Evolutionary conservation across 2,888 invertebrate genomes (phyloP).

Genomic region (Machimus atricapillus): DNA sequence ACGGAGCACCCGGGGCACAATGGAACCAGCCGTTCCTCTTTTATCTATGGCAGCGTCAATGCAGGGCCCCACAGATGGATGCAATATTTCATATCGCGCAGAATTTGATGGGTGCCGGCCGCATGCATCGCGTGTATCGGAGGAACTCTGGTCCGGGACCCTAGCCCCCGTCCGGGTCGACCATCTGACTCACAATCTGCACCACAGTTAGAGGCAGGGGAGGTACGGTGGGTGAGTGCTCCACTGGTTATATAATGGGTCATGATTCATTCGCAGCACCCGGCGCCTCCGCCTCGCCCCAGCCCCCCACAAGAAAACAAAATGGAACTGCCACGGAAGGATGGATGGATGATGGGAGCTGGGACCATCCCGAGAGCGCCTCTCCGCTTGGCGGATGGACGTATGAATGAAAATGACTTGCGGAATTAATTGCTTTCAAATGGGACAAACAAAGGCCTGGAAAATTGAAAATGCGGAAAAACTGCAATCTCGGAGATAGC

Average conservation of each 20-base stretch:
- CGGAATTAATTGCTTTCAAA: conserved; percentile 23
- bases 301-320: not conserved
- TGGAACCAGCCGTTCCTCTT: not conserved
- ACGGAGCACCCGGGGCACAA: not conserved
- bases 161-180: not conserved
- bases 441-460: not conserved
- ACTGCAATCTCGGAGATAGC: not conserved
- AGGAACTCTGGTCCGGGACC: not conserved
- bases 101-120: not conserved
- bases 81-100: not conserved
- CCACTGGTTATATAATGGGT: not conserved
- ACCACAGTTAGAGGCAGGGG: not conserved
- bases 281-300: not conserved
- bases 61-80: not conserved
- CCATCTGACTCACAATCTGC: not conserved
- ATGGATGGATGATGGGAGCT: not conserved
- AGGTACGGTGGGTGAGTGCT: not conserved
- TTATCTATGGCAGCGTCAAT: not conserved
- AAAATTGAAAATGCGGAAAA: conserved; percentile 6
- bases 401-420: conserved; percentile 14
- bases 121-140: not conserved
- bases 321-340: not conserved
- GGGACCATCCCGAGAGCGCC: not conserved
- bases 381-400: not conserved
- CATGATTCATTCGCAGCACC: not conserved